Evolutionary conservation across 2,113 vertebrate genomes (phyloP), one percentile per base, ranked within the genome.

Genomic region (Cololabis saira): DNA sequence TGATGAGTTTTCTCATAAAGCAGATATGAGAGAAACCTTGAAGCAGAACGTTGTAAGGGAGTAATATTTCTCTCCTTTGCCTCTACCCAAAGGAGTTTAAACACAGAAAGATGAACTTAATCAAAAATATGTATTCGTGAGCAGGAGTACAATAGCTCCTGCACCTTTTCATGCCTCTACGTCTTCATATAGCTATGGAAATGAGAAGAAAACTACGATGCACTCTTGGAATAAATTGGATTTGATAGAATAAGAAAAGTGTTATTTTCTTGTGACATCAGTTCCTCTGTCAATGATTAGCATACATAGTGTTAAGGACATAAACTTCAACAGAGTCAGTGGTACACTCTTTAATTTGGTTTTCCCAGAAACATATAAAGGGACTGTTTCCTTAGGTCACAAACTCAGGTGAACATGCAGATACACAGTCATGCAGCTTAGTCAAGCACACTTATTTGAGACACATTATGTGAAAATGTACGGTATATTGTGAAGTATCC

Each of bases 81-180:
- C 13, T 60, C 55, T 62, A 67, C 61, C 49, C 59, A 48, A 51
- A 76, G 15, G 49, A 68, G 51, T 72, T 78, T 65, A 78, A 79
- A 84, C 82, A 84, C 62, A 69, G 47, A 72, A 44, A 78, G 56
- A 73, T 69, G 63, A 83, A 80, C 58, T 84, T 76, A 81, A 89
- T 89, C 55, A 89, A 80, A 87, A 85, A 75, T 64, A 76, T 68
- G 82, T 79, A 87, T 87, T 85, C 81, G 87, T 79, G 78, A 78
- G 61, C 43, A 80, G 66, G 50, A 71, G 62, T 76, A 85, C 82
- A 85, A 85, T 76, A 71, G 65, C 69, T 53, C 1, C 18, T 56
- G 75, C 68, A 81, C 70, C 67, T 85, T 83, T 81, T 78, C 72
- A 81, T 76, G 71, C 30, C 11, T 50, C 49, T 33, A 62, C 18